Evolutionary conservation across 2,797 vertebrate species (phyloP), one percentile per base, ranked within the genome.

Genomic region (Tympanoctomys barrerae): DNA sequence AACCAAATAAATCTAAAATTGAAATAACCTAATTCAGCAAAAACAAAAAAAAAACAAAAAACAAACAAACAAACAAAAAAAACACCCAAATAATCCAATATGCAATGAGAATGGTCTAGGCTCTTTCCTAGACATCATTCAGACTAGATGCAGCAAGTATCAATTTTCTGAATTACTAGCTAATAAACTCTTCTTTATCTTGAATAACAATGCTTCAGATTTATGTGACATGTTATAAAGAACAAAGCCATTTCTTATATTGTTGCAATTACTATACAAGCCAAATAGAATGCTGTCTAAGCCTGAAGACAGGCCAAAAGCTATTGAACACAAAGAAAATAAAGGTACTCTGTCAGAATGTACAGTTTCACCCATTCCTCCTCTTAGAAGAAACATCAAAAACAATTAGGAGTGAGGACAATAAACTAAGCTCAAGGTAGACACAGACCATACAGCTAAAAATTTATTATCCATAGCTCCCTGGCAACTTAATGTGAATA

Each of bases 111-210:
- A 28, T 36, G 39, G 84, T 61, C 52, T 61, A 83, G 10, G 18
- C 81, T 24, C 21, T 89, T 82, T 87, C 22, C 26, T 82, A 3
- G 57, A 81, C 0, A 89, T 49, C 31, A 95, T 93, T 91, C 75
- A 95, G 84, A 92, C 9, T 91, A 36, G 61, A 19, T 71, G 22
- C 64, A 39, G 13, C 89, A 95, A 94, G 18, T 52, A 62, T 19
- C 49, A 92, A 62, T 94, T 95, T 95, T 83, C 61, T 87, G 64
- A 92, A 95, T 92, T 91, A 89, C 64, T 8, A 61, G 61, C 39
- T 92, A 92, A 71, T 87, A 79, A 36, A 66, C 42, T 78, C 86
- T 96, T 91, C 84, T n/a, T 68, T n/a, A 77, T 89, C 59, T 95
- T 89, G 54, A 96, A 19, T 39, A 59, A 68, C 70, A 89, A 49